A percentile compares a stretch with the other conserved stretches of the same genome.
Evolutionary conservation across 1,140 invertebrate species (phyloP).

Genomic region (Danaus melanippus): DNA sequence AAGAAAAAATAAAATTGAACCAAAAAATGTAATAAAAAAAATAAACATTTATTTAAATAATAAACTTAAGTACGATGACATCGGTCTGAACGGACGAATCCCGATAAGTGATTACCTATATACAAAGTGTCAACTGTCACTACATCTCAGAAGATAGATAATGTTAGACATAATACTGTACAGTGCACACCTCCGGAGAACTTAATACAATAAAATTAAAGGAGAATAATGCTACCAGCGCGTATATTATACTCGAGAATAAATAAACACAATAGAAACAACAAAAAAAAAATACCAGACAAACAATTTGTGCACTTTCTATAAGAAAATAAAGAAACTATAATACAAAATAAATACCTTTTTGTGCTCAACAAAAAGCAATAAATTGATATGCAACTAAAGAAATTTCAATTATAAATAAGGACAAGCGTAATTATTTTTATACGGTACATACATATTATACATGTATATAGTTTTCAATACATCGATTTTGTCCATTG

Average conservation of each 20-base stretch:
- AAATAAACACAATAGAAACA: conserved; percentile 10
- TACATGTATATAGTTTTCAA: too few species aligned
- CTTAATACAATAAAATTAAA: too few species aligned
- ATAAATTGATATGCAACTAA: conserved; percentile 1
- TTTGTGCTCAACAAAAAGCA: conserved; percentile 3
- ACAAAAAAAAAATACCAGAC: conserved; percentile 5
- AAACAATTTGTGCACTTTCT: conserved; percentile 6
- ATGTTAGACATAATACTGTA: conserved; percentile 10
- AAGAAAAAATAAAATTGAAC: conserved; percentile 14
- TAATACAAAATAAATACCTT: conserved; percentile 4
- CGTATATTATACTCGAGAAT: conserved; percentile 15
- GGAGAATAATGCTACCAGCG: conserved; percentile 16
- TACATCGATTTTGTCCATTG: too few species aligned
- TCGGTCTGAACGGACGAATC: not conserved
- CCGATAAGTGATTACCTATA: too few species aligned
- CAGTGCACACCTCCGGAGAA: not conserved
- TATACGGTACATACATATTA: too few species aligned
- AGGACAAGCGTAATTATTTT: too few species aligned
- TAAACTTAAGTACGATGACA: conserved; percentile 26
- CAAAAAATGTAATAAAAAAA: conserved; percentile 22
- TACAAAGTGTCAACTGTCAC: not conserved
- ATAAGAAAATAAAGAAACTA: conserved; percentile 2
- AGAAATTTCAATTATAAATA: too few species aligned
- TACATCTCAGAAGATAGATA: too few species aligned
- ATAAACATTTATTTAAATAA: conserved; percentile 29